Evolutionary conservation across 1,140 invertebrate species (phyloP).

Genomic region (Cyrtorhinus lividipennis): DNA sequence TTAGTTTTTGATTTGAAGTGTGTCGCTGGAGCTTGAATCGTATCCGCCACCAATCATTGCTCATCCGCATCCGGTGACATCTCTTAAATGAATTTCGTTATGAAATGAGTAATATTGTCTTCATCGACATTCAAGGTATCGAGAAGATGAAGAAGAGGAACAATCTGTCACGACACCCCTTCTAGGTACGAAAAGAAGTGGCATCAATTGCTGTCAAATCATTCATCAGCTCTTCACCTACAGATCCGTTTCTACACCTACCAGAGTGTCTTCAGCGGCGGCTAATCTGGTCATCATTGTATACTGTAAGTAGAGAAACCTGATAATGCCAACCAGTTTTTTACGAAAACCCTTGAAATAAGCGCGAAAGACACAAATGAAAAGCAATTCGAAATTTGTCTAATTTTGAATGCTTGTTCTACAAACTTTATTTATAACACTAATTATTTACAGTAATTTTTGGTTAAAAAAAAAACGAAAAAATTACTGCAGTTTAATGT

Average conservation of each 20-base stretch:
- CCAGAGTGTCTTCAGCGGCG: constrained; percentile 15
- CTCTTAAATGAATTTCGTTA: neutral
- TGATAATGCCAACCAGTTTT: neutral
- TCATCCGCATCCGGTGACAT: neutral
- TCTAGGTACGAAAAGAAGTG: constrained; percentile 5
- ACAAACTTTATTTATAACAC: no score
- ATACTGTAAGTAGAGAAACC: constrained; percentile 11
- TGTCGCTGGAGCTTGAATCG: no score
- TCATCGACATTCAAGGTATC: constrained; percentile 1
- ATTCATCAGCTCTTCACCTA: constrained; percentile 3
- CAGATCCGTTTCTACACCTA: neutral
- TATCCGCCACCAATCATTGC: no score
- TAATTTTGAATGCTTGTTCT: neutral
- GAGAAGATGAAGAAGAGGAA: constrained; percentile 1
- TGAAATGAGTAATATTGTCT: neutral
- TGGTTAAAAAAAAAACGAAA: no score
- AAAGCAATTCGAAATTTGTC: neutral
- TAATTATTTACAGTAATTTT: no score
- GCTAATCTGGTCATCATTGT: constrained; percentile 7
- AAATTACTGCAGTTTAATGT: neutral
- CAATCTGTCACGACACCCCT: neutral
- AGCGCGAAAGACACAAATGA: neutral
- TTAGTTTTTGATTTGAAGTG: no score
- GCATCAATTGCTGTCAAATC: constrained; percentile 4
- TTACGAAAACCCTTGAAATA: neutral